Conservation (phyloP, 2,113 vertebrate genomes). For the Cyphomyrus discorhynchus region DNA sequence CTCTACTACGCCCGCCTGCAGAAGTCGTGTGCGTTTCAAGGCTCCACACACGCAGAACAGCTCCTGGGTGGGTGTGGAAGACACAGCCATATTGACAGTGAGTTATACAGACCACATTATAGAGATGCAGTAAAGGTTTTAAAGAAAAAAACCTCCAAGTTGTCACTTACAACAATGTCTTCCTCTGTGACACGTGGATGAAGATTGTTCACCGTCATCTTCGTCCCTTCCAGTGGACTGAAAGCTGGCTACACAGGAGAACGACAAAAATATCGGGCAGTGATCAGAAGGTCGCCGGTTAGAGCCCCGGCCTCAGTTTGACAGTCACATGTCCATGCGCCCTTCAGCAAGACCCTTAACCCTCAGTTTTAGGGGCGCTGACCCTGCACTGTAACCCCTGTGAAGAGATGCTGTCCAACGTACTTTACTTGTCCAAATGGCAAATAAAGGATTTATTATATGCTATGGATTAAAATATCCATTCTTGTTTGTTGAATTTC, state of each 20-base stretch:
- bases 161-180: slow-evolving; percentile 87
- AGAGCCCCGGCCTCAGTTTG: background rate
- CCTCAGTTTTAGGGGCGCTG: background rate
- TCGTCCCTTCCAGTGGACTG: slow-evolving; percentile 93
- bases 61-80: slow-evolving; percentile 60
- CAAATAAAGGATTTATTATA: background rate
- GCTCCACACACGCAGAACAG: slow-evolving; percentile 96
- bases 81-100: slow-evolving; percentile 21
- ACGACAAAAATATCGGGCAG: background rate
- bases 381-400: background rate
- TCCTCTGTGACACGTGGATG: slow-evolving; percentile 94
- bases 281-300: background rate
- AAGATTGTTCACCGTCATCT: slow-evolving; percentile 95
- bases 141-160: background rate
- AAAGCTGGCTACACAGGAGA: slow-evolving; percentile 62
- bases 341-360: background rate
- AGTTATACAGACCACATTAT: background rate
- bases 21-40: slow-evolving; percentile 84
- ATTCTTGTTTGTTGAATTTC: background rate
- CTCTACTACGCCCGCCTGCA: slow-evolving; percentile 88
- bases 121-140: background rate
- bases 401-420: background rate
- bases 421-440: background rate
- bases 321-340: background rate
- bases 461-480: background rate